Percentiles rank a stretch among this genome's conserved stretches.
These are phyloP conservation scores for Dicrostonyx torquatus DNA, from an alignment of 2,797 vertebrate genomes.

Conservation along the genomic window DNA sequence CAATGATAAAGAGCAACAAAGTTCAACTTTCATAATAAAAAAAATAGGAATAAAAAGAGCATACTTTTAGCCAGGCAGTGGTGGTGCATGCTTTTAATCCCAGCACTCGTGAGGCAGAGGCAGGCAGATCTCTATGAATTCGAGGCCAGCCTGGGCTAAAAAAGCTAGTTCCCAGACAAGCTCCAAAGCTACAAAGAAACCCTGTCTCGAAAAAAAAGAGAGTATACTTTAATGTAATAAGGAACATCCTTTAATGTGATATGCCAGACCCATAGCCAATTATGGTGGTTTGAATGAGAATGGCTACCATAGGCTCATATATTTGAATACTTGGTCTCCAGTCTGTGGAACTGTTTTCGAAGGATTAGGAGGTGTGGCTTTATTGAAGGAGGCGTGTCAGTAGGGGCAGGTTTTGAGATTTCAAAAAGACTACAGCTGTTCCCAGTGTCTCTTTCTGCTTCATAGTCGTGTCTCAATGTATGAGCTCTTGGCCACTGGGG, in stretches of 20 bases:
- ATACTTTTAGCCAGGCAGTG: too few species aligned
- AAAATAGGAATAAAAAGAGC: neutral
- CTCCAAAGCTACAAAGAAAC: too few species aligned
- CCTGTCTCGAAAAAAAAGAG: too few species aligned
- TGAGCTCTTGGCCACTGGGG: neutral
- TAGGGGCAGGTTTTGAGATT: neutral
- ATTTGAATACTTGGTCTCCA: neutral
- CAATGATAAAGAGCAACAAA: neutral
- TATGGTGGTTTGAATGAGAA: neutral
- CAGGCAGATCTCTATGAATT: too few species aligned
- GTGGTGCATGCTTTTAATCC: too few species aligned
- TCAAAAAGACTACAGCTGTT: neutral
- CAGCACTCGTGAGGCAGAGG: too few species aligned
- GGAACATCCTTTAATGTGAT: too few species aligned
- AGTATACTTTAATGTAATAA: neutral
- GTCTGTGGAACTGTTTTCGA: neutral
- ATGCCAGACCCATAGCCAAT: neutral
- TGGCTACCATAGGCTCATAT: neutral
- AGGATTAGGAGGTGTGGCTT: neutral
- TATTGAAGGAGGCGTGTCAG: neutral
- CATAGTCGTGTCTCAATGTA: neutral
- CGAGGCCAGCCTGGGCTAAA: too few species aligned
- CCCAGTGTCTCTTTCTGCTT: neutral
- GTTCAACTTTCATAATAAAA: neutral
- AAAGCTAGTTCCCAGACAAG: too few species aligned